phyloP scores from a whole-genome alignment of 2,888 invertebrate genomes.

The Ferdinandea cuprea region DNA sequence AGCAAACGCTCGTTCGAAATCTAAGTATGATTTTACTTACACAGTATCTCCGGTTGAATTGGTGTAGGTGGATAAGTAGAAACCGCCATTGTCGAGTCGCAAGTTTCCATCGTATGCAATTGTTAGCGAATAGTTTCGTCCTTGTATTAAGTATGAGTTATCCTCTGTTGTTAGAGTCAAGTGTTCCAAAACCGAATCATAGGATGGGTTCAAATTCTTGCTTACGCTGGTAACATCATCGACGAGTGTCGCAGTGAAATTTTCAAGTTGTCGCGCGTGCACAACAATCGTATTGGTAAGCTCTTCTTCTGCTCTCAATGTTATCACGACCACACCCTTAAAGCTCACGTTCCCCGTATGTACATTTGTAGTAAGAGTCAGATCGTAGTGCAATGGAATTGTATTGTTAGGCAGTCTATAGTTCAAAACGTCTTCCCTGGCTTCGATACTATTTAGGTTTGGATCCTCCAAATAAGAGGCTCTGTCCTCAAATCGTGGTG shows the following conservation, averaged over 20 bases:
- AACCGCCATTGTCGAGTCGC: constrained; percentile 86
- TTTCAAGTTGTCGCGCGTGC: constrained; percentile 52
- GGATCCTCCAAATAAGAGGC: constrained; percentile 16
- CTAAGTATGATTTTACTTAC: constrained; percentile 58
- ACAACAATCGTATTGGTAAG: constrained; percentile 82
- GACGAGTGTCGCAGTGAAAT: constrained; percentile 5
- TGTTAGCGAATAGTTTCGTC: constrained; percentile 82
- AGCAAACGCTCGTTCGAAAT: constrained; percentile 76
- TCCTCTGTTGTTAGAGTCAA: constrained; percentile 44
- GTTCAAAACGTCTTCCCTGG: constrained; percentile 26
- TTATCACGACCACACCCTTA: constrained; percentile 83
- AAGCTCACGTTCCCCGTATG: constrained; percentile 78
- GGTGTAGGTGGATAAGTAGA: constrained; percentile 84
- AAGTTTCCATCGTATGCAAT: constrained; percentile 81
- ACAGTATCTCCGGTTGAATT: constrained; percentile 70
- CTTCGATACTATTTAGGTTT: constrained; percentile 9
- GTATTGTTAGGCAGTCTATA: constrained; percentile 85
- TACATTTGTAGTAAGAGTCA: constrained; percentile 83
- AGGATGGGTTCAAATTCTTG: not conserved
- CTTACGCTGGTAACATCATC: not conserved
- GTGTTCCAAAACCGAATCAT: constrained; percentile 30
- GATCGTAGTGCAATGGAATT: constrained; percentile 84
- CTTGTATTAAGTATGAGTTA: constrained; percentile 27
- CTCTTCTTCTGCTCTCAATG: constrained; percentile 83
- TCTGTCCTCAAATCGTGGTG: constrained; percentile 27